phyloP scores from a whole-genome alignment of 2,113 vertebrate species.

The Leucosticte australis region DNA sequence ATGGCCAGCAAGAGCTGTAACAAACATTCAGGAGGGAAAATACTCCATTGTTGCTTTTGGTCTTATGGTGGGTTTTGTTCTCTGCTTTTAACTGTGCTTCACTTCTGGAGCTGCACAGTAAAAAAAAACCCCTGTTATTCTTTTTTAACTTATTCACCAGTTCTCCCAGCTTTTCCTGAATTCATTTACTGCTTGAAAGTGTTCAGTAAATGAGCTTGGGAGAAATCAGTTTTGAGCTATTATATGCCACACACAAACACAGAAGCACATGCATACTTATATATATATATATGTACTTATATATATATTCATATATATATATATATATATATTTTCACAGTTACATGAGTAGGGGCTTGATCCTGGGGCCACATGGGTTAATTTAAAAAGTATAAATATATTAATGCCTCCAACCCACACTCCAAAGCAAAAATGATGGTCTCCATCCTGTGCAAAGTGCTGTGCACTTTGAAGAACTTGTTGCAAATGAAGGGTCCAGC shows the following conservation, averaged over 20 bases:
- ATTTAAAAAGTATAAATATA: not conserved
- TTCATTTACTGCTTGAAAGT: not conserved
- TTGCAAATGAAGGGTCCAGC: not conserved
- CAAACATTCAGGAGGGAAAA: constrained; percentile 60
- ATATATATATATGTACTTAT: too few relatives aligned
- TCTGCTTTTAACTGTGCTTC: not conserved
- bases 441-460: not conserved
- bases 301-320: too few relatives aligned
- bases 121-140: not conserved
- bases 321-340: not conserved
- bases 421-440: not conserved
- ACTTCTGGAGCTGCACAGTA: not conserved
- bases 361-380: not conserved
- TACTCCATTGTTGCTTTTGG: constrained; percentile 26
- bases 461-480: not conserved
- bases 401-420: not conserved
- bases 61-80: constrained; percentile 28
- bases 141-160: not conserved
- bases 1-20: constrained; percentile 35
- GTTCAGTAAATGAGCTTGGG: not conserved
- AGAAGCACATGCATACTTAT: not conserved
- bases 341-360: not conserved
- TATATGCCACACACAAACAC: not conserved
- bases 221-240: not conserved
- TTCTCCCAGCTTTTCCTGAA: not conserved